Base-by-base conservation (phyloP, 1,140 invertebrate species). In the Reticulitermes speratus region DNA sequence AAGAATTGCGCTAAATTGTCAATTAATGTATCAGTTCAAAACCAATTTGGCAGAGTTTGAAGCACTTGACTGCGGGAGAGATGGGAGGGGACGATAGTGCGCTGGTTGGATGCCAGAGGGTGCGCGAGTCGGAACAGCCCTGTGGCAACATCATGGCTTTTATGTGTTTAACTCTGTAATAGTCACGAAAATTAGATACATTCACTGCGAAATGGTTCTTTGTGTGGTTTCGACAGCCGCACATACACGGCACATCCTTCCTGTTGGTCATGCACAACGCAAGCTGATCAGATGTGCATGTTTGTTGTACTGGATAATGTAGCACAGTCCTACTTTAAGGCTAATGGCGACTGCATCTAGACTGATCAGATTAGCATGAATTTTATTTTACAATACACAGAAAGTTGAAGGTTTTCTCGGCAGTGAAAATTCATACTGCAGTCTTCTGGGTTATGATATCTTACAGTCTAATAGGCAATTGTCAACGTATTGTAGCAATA, bases 41-140 rank as follows among this genome's bases (percentile, higher is more conserved):
- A 88, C 84, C 87, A 88, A 88, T 88, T 88, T 88, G 81, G 84
- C 86, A 75, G 86, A 82, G 82, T 87, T 87, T 87, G 86, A 87
- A 86, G 86, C 84, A 75, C 86, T 87, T 82, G 55, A n/a, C 69
- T 59, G 84, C 9, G 65, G 86, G 84, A 44, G 48, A 25, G 87
- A n/a, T 44, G 30, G 87, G 48, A 19, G 84, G 82, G 83, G 84
- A 25, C 3, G 48, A 59, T 44, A 30, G 45, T 32, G 84, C 84
- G 84, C 32, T 23, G 25, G 75, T 59, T 82, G 86, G 84, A 44
- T 52, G 48, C 44, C 38, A 44, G 85, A 83, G 38, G 75, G 69
- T 55, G 75, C 44, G 52, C n/a, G 84, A 45, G 55, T 52, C 59
- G 84, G 6, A 44, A 59, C 45, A 25, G 8, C 84, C 44, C 30